Evolutionary conservation across 2,888 invertebrate species (phyloP), one percentile per base, ranked within the genome.

Genomic region (Blomia tropicalis): DNA sequence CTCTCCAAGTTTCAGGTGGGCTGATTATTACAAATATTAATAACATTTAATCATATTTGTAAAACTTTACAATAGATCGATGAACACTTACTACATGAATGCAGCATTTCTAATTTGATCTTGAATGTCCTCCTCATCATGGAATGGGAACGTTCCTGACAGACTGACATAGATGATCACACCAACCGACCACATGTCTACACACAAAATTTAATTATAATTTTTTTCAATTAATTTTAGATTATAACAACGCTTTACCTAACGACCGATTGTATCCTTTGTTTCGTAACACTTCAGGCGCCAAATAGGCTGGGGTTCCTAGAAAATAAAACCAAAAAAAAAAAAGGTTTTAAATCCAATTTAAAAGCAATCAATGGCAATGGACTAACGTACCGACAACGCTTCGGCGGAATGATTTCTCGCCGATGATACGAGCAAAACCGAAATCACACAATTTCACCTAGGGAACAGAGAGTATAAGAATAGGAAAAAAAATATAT

Each of bases 101-200:
- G 93, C 93, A 32, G 96, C 96, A 78, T 98, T 98, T 77, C 96
- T 93, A 68, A 98, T 98, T 78, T 98, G 98, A 75, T 96, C 96
- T 75, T 92, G 87, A 71, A 98, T 98, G 75, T 98, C 98, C 77
- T 98, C 96, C 75, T 98, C 96, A 77, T 98, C 98, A 76, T 98
- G 98, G 77, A 98, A 98, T 32, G 96, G 96, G 77, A 98, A 98
- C 0, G 96, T 98, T 66, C 96, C 98, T 70, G 93, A 93, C 53
- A 98, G 79, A 66, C 93, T 77, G 59, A 98, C 98, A 76, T 98
- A 98, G 67, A 98, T 85, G 70, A 98, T 96, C 1, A 98, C 98
- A 31, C 98, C 98, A 58, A 96, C 95, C 71, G 92, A 93, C 98
- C 96, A 98, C 96, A 98, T 98, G 76, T 98, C 62, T 62, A 32